Evolutionary conservation across 1,140 invertebrate genomes (phyloP), one percentile per base, ranked within the genome.

Genomic region (Physella acuta): DNA sequence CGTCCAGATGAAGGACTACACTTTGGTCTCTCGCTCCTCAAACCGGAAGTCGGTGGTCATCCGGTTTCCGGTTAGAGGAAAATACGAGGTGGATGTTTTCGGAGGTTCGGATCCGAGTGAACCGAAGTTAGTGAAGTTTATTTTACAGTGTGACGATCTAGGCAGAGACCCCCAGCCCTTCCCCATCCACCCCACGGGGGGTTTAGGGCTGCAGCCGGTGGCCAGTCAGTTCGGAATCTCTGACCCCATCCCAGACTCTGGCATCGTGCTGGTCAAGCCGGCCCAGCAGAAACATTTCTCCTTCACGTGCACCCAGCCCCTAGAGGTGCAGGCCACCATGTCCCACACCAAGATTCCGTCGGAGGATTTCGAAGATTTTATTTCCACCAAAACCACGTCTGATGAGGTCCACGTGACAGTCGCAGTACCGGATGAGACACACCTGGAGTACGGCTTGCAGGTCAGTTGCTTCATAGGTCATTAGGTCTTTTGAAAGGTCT

Each of bases 171-270:
- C 71, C 60, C 49, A 75, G 20, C 76, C 76, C 1, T 71, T 78
- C 26, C 79, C 79, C 16, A 31, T 76, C 1, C 70, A 74, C 33
- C 76, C 79, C 0, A n/a, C 31, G 0, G 75, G 76, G 31, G 79
- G 77, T 2, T 81, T 77, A 72, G 79, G 79, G 31, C 67, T 65
- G 11, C 64, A 64, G 20, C n/a, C 34, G 36, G 51, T 26, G 2
- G 67, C 75, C n/a, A 55, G 68, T n/a, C 39, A 39, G 14, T 28
- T 58, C 8, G 76, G 74, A 17, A 62, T 78, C 16, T 64, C 73
- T 16, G 37, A 68, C n/a, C 61, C 73, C 2, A 61, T 67, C 1
- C 72, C 69, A 26, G 71, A 73, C 31, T 53, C 72, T 16, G 71
- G 74, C 2, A 39, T 76, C 20, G 62, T 78, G 20, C 56, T 68